phyloP scores from a whole-genome alignment of 2,797 vertebrate genomes.

The Thalassophryne amazonica region DNA sequence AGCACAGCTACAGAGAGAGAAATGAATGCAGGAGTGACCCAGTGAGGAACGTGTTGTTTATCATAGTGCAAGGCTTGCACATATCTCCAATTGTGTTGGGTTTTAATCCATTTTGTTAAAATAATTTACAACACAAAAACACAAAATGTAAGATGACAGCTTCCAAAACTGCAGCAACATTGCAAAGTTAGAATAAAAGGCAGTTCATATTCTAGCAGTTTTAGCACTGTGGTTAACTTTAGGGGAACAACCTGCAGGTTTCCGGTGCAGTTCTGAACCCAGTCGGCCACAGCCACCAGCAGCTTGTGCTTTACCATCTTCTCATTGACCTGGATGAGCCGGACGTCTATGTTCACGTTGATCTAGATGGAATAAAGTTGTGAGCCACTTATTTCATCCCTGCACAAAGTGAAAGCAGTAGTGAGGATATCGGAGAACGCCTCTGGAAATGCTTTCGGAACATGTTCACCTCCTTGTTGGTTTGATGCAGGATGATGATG shows the following conservation, averaged over 20 bases:
- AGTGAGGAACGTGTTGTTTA: no score
- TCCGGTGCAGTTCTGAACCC: conserved; percentile 72
- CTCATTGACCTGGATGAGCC: conserved; percentile 80
- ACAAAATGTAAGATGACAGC: no score
- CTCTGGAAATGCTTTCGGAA: no score
- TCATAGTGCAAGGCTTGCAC: no score
- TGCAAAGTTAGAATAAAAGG: background rate
- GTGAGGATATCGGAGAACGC: no score
- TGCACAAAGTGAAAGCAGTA: no score
- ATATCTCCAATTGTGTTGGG: background rate
- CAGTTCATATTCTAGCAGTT: background rate
- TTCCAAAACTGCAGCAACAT: no score
- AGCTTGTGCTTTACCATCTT: conserved; percentile 69
- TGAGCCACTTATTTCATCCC: background rate
- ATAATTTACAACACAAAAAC: no score
- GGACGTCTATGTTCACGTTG: conserved; percentile 75
- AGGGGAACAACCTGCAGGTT: conserved; percentile 66
- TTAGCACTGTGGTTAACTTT: background rate
- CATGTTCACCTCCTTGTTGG: conserved; percentile 64
- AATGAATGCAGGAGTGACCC: background rate
- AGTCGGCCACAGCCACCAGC: conserved; percentile 75
- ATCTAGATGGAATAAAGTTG: conserved; percentile 58
- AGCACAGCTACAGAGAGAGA: conserved; percentile 64
- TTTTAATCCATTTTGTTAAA: background rate
- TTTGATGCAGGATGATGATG: conserved; percentile 70